A percentile compares a stretch with the other conserved stretches of the same genome.
Evolutionary conservation across 2,797 vertebrate genomes (phyloP).

Genomic region (Spinus pinus): DNA sequence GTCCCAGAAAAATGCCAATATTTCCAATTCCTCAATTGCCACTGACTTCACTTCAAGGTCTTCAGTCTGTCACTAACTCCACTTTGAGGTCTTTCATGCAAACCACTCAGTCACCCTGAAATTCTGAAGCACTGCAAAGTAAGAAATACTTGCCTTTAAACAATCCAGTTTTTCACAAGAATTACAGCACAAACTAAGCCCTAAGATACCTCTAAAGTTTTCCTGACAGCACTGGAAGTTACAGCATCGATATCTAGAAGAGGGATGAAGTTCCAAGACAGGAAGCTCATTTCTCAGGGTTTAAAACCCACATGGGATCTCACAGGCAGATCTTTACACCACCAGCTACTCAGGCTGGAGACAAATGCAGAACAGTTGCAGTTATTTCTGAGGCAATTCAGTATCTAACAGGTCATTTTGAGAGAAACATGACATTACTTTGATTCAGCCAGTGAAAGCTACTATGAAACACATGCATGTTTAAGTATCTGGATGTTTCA

Average conservation of each 20-base stretch:
- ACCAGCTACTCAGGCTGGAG: not conserved
- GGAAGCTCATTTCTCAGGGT: not conserved
- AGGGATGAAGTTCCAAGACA: not conserved
- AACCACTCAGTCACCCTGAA: not conserved
- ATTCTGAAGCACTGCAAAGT: accelerated
- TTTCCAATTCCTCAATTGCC: not conserved
- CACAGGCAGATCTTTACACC: not conserved
- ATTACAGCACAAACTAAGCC: not conserved
- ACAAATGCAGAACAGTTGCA: not conserved
- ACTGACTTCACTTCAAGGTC: not conserved
- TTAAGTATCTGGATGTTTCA: not conserved
- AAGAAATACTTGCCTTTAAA: not conserved
- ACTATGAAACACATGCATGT: not conserved
- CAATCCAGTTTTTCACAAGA: not conserved
- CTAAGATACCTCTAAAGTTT: not conserved
- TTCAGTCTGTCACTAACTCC: not conserved
- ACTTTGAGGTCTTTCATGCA: not conserved
- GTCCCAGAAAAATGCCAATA: not conserved
- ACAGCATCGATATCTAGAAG: not conserved
- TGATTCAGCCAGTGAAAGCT: not conserved
- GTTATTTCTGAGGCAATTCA: not conserved
- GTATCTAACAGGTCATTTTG: not conserved
- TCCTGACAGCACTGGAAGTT: not conserved
- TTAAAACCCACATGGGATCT: not conserved
- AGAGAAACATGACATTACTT: not conserved